These are phyloP conservation scores for Trematocara macrostoma DNA, from an alignment of 2,113 vertebrate genomes.

Conservation along the genomic window DNA sequence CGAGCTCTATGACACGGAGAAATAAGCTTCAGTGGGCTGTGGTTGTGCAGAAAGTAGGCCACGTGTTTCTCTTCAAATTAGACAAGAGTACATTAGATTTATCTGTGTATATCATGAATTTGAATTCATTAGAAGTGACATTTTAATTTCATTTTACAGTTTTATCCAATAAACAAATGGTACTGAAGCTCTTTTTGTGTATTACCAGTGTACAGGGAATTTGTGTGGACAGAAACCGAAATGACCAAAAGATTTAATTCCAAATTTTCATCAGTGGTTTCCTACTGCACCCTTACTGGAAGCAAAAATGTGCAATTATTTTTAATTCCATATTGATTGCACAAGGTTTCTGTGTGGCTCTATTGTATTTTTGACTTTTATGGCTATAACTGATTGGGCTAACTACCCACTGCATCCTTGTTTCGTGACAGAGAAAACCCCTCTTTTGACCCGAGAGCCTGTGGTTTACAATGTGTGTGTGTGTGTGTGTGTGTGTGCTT, in stretches of 20 bases:
- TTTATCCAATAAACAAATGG: not conserved
- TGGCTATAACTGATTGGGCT: not conserved
- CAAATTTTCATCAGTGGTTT: not conserved
- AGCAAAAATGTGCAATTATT: not conserved
- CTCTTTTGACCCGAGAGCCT: not conserved
- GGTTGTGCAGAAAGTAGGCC: not conserved
- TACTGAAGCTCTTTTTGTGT: not conserved
- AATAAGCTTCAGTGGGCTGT: not conserved
- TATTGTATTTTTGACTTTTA: not conserved
- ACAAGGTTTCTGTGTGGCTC: not conserved
- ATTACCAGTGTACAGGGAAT: not conserved
- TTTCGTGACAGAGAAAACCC: not conserved
- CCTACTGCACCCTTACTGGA: not conserved
- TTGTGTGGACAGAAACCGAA: not conserved
- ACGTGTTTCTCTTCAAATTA: not conserved
- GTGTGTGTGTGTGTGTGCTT: not conserved
- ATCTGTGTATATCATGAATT: not conserved
- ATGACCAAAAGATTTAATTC: not conserved
- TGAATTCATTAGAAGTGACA: not conserved
- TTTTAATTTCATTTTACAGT: not conserved
- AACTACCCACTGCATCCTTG: not conserved
- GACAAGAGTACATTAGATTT: not conserved
- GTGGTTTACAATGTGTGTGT: not conserved
- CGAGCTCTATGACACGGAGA: not conserved
- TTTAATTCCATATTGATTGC: not conserved